phyloP scores from a whole-genome alignment of 2,113 vertebrate species.

The Cyprinus carpio region DNA sequence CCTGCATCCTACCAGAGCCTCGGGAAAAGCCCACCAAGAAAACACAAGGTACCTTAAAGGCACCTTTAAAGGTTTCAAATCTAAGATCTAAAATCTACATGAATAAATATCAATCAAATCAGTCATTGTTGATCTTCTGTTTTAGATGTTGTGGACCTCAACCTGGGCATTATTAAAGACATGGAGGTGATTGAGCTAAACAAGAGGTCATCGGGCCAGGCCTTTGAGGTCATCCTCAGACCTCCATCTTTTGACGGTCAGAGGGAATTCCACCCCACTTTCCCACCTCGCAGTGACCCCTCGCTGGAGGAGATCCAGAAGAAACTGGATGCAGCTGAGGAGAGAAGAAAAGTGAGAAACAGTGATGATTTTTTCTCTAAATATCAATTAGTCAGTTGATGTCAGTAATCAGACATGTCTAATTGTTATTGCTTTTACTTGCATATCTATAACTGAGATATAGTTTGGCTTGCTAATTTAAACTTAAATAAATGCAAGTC shows the following conservation, averaged over 20 bases:
- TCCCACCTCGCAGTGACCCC: conserved; percentile 85
- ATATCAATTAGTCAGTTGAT: neutral
- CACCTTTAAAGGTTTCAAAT: neutral
- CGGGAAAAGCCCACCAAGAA: conserved; percentile 74
- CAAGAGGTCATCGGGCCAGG: conserved; percentile 89
- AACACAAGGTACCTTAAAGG: conserved; percentile 77
- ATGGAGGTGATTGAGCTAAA: conserved; percentile 97
- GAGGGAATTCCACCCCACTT: conserved; percentile 85
- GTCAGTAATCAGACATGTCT: no score
- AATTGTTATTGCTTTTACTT: no score
- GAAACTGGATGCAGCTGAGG: conserved; percentile 83
- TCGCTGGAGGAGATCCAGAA: conserved; percentile 75
- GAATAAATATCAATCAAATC: neutral
- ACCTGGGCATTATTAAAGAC: conserved; percentile 91
- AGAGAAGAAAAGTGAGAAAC: conserved; percentile 84
- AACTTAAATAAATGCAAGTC: no score
- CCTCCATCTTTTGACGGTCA: conserved; percentile 87
- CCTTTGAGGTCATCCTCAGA: conserved; percentile 96
- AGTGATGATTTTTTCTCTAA: no score
- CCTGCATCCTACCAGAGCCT: conserved; percentile 59
- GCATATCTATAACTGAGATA: no score
- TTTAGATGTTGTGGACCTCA: conserved; percentile 88
- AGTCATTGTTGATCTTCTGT: neutral
- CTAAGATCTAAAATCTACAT: neutral
- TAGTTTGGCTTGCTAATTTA: no score